Evolutionary conservation across 2,797 vertebrate genomes (phyloP).

Genomic region (Liparis tanakae): DNA sequence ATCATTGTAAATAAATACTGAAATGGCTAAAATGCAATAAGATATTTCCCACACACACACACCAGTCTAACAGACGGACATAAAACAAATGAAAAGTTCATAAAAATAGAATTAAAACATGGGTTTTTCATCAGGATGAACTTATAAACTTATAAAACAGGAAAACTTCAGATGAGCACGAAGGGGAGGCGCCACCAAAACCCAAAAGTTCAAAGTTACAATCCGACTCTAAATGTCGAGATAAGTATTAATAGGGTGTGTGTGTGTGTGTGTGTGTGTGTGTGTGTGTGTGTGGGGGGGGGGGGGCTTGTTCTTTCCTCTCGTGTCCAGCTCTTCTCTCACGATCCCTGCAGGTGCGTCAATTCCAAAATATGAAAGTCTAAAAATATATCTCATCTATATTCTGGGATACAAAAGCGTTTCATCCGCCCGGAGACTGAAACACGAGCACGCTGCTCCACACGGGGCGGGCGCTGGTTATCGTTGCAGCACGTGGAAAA

Average conservation of each 20-base stretch:
- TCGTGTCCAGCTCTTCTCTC: slow-evolving; percentile 77
- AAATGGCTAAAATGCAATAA: slow-evolving; percentile 89
- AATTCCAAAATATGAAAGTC: slow-evolving; percentile 80
- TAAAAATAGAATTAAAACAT: slow-evolving; percentile 86
- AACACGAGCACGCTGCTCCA: slow-evolving; percentile 46
- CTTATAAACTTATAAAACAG: neutral
- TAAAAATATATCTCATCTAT: slow-evolving; percentile 80
- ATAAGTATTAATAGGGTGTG: neutral
- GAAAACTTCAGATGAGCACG: neutral
- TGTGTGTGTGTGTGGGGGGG: no score
- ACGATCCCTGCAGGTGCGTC: slow-evolving; percentile 81
- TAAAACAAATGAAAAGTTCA: slow-evolving; percentile 74
- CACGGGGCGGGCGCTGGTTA: slow-evolving; percentile 6
- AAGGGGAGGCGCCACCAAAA: slow-evolving; percentile 16
- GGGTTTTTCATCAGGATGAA: slow-evolving; percentile 7
- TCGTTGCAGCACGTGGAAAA: slow-evolving; percentile 27
- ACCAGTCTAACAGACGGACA: slow-evolving; percentile 78
- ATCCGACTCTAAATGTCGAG: slow-evolving; percentile 34
- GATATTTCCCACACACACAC: slow-evolving; percentile 53
- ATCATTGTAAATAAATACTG: slow-evolving; percentile 98
- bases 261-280: no score
- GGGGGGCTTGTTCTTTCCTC: slow-evolving; percentile 58
- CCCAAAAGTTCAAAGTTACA: slow-evolving; percentile 9
- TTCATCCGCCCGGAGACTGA: slow-evolving; percentile 58
- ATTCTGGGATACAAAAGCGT: slow-evolving; percentile 64